Evolutionary conservation across 2,113 vertebrate genomes (phyloP), one percentile per base, ranked within the genome.

Genomic region (Leucoraja erinaceus): DNA sequence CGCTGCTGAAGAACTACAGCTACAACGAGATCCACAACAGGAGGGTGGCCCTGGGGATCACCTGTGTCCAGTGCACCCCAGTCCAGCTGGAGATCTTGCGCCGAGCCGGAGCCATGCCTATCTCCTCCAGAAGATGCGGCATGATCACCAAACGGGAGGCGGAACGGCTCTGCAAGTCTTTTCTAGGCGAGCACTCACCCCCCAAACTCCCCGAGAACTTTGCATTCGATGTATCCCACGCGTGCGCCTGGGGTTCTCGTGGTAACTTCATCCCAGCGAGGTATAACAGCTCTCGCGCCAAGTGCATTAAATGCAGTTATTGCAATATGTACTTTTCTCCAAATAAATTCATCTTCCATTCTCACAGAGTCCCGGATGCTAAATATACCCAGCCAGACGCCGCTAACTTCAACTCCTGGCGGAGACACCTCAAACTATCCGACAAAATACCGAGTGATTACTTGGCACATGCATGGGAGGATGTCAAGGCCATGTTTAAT

Each of bases 401-500:
- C 12, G 98, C 97, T 93, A 98, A 98, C 95, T 98, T 98, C 95
- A 98, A 98, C 86, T 98, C 98, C 11, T 99, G 98, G 98, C 96
- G 98, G 93, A 97, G 98, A 22, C 98, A 99, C 95, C 96, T 99
- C 93, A 97, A 97, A 93, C 97, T 99, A 93, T 97, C 97, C 20
- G 98, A 98, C 93, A 97, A 97, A 93, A 96, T 94, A 72, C 94
- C 97, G 75, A 94, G 97, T 0, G 98, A 99, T 0, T 98, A 98
- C 47, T 94, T 99, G 93, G 96, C 95, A 94, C 97, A 98, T 94
- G 98, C 98, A 25, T 99, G 98, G 98, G 98, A 99, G 96, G 98
- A 99, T 76, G 98, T 99, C 78, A 99, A 99, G 95, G 98, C 98
- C 95, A 99, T 99, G 98, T 99, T 99, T 94, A 99, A 99, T 93